Conservation (phyloP, 1,140 invertebrate species). For the Lepidurus arcticus region DNA sequence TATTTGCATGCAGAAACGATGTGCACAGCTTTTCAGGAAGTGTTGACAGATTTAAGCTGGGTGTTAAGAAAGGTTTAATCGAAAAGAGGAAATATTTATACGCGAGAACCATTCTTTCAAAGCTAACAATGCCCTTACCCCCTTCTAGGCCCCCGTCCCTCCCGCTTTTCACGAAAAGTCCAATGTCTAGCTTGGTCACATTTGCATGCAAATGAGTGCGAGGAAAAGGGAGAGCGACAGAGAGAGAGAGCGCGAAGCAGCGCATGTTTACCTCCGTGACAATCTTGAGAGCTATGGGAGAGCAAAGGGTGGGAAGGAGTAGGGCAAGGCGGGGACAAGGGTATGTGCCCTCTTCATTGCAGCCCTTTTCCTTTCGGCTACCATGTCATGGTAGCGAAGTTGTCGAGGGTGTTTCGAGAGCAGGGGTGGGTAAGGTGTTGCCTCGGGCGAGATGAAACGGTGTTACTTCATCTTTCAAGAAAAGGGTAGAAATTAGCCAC, state of each 20-base stretch:
- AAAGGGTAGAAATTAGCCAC: not conserved
- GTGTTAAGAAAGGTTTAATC: not conserved
- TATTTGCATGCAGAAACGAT: not conserved
- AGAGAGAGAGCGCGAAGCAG: not conserved
- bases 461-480: not conserved
- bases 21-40: not conserved
- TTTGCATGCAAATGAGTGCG: conserved; percentile 17
- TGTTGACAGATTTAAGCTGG: not conserved
- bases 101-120: not conserved
- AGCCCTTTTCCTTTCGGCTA: not conserved
- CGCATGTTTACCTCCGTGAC: conserved; percentile 9
- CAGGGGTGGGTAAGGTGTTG: not conserved
- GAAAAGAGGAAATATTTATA: not conserved
- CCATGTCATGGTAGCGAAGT: not conserved
- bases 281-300: conserved; percentile 12
- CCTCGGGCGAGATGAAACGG: conserved; percentile 1
- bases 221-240: not conserved
- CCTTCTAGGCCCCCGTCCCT: not conserved
- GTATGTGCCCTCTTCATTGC: not conserved
- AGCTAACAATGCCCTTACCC: not conserved
- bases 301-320: not conserved
- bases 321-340: not conserved
- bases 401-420: not conserved
- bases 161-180: not conserved
- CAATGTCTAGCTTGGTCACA: conserved; percentile 9